A percentile compares a stretch with the other conserved stretches of the same genome.
Evolutionary conservation across 1,140 invertebrate genomes (phyloP).

Genomic region (Sminthurides bifidus): DNA sequence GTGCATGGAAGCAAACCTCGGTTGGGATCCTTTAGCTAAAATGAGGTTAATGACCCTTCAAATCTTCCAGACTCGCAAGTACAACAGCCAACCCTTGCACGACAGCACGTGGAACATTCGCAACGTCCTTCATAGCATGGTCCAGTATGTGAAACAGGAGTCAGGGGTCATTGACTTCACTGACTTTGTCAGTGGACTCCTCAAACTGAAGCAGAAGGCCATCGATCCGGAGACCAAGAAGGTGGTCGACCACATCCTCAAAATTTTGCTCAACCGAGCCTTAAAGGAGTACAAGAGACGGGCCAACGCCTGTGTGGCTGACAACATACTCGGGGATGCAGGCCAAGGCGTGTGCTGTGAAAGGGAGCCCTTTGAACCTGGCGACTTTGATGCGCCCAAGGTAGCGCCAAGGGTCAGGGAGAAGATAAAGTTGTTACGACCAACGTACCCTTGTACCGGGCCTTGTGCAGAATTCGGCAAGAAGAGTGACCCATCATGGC

Average conservation of each 20-base stretch:
- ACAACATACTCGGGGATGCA: slow-evolving; percentile 5
- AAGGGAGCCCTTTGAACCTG: slow-evolving; percentile 1
- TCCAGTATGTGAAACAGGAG: not conserved
- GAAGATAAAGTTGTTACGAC: not conserved
- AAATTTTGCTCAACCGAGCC: not conserved
- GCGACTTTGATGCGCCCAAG: not conserved
- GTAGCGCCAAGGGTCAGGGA: not conserved
- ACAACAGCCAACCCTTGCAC: not conserved
- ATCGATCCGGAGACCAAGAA: not conserved
- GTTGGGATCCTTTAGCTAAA: no score
- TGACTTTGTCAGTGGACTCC: not conserved
- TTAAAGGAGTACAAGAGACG: not conserved
- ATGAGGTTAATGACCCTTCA: no score
- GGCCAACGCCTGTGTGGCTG: not conserved
- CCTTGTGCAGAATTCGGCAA: slow-evolving; percentile 8
- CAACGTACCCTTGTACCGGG: slow-evolving; percentile 5
- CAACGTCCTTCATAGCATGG: not conserved
- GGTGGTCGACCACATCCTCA: not conserved
- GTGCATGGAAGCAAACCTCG: not conserved
- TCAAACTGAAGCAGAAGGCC: not conserved
- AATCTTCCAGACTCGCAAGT: slow-evolving; percentile 3
- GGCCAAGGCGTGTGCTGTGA: not conserved
- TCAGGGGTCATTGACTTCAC: slow-evolving; percentile 4
- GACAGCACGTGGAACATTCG: slow-evolving; percentile 10
- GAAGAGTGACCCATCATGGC: slow-evolving; percentile 6